Conservation (phyloP, 1,140 invertebrate species). For the Bombus vancouverensis region DNA sequence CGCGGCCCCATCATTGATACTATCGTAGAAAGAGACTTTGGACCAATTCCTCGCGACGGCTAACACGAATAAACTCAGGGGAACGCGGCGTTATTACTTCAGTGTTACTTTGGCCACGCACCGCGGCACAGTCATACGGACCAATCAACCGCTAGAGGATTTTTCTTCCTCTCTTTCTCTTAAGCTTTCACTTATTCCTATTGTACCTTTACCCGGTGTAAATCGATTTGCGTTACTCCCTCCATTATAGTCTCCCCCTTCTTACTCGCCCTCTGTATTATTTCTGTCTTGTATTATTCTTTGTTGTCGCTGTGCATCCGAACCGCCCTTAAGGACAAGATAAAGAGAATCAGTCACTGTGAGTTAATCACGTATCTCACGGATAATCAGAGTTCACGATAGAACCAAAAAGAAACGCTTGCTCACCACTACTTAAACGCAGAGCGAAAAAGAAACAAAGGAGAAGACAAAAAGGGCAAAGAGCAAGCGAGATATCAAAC, state of each 20-base stretch:
- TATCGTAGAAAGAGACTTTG: slow-evolving; percentile 78
- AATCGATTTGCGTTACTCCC: not conserved
- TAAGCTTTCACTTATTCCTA: not conserved
- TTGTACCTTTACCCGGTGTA: not conserved
- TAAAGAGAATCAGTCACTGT: not conserved
- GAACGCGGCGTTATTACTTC: slow-evolving; percentile 70
- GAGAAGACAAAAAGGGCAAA: not conserved
- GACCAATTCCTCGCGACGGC: slow-evolving; percentile 75
- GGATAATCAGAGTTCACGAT: slow-evolving; percentile 1
- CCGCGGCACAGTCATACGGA: slow-evolving; percentile 31
- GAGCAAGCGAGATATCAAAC: not conserved
- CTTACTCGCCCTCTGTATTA: not conserved
- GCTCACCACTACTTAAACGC: not conserved
- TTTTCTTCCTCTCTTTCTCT: not conserved
- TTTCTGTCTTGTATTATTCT: not conserved
- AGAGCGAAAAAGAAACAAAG: not conserved
- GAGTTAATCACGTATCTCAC: not conserved
- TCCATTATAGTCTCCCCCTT: not conserved
- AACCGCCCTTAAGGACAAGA: not conserved
- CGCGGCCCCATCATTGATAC: slow-evolving; percentile 76
- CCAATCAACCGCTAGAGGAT: not conserved
- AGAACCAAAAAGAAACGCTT: not conserved
- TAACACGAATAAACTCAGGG: slow-evolving; percentile 77
- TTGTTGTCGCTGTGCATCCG: not conserved
- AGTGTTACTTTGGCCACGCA: slow-evolving; percentile 76